A percentile compares a stretch with the other conserved stretches of the same genome.
Evolutionary conservation across 2,113 vertebrate species (phyloP).

Genomic region (Scolopax mira): DNA sequence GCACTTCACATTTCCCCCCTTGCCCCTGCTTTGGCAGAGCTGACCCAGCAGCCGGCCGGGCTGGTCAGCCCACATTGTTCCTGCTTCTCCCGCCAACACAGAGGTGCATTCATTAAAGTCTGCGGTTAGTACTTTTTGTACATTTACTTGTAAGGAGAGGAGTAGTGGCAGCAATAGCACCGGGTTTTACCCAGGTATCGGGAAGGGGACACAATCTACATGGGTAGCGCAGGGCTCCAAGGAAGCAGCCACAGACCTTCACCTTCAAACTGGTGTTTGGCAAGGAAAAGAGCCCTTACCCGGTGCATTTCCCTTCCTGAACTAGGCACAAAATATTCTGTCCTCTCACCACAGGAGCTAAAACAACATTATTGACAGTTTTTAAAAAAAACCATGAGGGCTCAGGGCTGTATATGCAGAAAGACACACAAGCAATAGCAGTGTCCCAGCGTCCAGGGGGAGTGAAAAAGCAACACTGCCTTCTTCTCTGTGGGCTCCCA

Average conservation of each 20-base stretch:
- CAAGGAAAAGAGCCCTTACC: background rate
- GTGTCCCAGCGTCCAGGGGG: background rate
- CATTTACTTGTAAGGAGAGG: background rate
- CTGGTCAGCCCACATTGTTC: slow-evolving; percentile 15
- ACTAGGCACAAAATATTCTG: background rate
- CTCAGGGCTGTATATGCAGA: background rate
- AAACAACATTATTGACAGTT: background rate
- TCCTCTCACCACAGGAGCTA: background rate
- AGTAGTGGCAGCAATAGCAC: background rate
- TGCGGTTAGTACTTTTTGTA: background rate
- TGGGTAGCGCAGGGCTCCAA: background rate
- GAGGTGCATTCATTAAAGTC: background rate
- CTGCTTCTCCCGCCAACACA: background rate
- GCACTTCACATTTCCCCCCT: background rate
- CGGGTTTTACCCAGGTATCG: background rate
- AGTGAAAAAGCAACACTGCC: background rate
- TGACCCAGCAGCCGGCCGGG: background rate
- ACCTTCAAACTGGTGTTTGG: background rate
- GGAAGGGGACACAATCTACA: background rate
- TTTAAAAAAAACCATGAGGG: background rate
- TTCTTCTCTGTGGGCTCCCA: background rate
- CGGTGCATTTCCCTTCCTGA: background rate
- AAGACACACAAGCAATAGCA: background rate
- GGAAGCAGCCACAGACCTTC: background rate
- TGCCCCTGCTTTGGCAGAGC: slow-evolving; percentile 18